These are phyloP conservation scores for Entosphenus tridentatus DNA, from an alignment of 2,113 vertebrate species.

Conservation along the genomic window DNA sequence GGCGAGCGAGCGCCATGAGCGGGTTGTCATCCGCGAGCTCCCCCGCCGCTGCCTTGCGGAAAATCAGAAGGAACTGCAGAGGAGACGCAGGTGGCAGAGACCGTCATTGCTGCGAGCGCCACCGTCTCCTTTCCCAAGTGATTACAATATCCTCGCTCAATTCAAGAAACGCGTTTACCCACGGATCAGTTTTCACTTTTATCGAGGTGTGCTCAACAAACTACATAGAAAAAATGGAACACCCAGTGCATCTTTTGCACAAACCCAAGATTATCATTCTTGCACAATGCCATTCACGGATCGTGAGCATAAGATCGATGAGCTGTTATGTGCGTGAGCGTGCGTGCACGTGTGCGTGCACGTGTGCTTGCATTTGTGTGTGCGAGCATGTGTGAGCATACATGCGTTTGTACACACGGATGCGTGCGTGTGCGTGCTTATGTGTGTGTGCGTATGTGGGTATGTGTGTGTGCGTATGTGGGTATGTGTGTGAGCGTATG, in stretches of 20 bases:
- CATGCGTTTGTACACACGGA: not conserved
- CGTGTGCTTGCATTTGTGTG: not conserved
- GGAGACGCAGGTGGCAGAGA: not conserved
- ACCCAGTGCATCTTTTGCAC: too few species aligned
- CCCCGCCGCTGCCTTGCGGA: slow-evolving; percentile 66
- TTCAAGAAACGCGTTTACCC: too few species aligned
- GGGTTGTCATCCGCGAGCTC: slow-evolving; percentile 73
- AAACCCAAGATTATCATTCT: too few species aligned
- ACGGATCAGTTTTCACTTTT: too few species aligned
- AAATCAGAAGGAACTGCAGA: slow-evolving; percentile 65
- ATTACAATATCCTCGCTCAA: too few species aligned
- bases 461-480: not conserved
- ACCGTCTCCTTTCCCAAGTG: too few species aligned
- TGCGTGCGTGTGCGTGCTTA: not conserved
- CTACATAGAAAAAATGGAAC: too few species aligned
- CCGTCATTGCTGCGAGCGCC: too few species aligned
- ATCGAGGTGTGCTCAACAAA: not conserved
- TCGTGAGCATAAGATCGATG: too few species aligned
- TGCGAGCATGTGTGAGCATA: not conserved
- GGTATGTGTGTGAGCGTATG: not conserved
- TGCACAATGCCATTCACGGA: too few species aligned
- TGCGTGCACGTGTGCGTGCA: not conserved
- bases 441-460: not conserved
- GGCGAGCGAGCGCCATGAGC: slow-evolving; percentile 44
- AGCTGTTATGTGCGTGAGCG: not conserved